Base-by-base conservation (phyloP, 2,113 vertebrate species). In the Cyprinodon variegatus region DNA sequence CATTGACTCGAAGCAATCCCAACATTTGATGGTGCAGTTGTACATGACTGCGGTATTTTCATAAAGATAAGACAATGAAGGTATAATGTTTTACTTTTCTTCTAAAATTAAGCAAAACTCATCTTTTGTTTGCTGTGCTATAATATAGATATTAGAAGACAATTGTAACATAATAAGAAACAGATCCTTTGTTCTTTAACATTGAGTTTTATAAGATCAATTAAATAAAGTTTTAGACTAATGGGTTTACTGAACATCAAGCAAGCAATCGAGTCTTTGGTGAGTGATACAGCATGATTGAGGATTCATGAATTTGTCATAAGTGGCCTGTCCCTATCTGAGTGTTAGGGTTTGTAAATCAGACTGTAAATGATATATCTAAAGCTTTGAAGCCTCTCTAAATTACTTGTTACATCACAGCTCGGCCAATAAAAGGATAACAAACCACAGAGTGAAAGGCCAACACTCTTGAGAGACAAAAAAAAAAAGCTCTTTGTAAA, bases 251-350 rank as follows among this genome's bases (percentile, higher is more conserved):
- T 70, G 29, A 76, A 73, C 59, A 65, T 29, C 61, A 73, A 38
- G 17, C 6, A n/a, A 15, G 48, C 15, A 50, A 20, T 50, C 15
- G 17, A 50, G 48, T 15, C 17, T 50, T 15, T 20, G 15, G 48
- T 50, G 8, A 20, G 48, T 50, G 15, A 17, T 50, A 50, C 15
- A 4, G 72, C 69, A 38, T 61, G 1, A 14, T 29, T 6, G 15
- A 3, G 0, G 61, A 53, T 61, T 75, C 41, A 39, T 13, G 1
- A 53, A 62, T 57, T 39, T 29, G 5, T 17, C 11, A 0, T 29
- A 57, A 15, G 22, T 9, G 1, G 11, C 39, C 40, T 66, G 14
- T 61, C 61, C 74, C 86, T 84, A 82, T 89, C 69, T 62, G 5
- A 62, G 11, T 12, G 13, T 38, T 64, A 38, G 11, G 3, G 3